Evolutionary conservation across 2,888 invertebrate species (phyloP).

Genomic region (Stenodera caucasica): DNA sequence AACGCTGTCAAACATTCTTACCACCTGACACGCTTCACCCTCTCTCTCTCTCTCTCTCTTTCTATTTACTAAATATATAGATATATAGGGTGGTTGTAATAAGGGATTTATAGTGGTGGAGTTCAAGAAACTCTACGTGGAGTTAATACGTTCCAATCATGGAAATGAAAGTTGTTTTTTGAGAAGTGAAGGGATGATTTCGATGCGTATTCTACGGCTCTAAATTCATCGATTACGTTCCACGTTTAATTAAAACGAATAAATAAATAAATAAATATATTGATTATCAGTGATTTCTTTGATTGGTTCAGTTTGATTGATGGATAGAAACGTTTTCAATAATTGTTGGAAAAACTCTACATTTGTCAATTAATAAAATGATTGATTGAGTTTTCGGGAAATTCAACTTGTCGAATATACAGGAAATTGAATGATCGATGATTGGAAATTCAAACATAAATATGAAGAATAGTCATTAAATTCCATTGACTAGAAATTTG

Average conservation of each 20-base stretch:
- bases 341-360: background rate
- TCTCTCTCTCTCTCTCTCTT: too few relatives aligned
- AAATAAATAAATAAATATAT: too few relatives aligned
- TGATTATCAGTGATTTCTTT: too few relatives aligned
- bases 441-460: background rate
- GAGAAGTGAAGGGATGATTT: too few relatives aligned
- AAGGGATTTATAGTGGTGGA: background rate
- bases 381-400: background rate
- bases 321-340: background rate
- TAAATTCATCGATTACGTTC: too few relatives aligned
- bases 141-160: background rate
- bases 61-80: too few relatives aligned
- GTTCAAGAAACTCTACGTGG: background rate
- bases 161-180: background rate
- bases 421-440: background rate
- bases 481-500: too few relatives aligned
- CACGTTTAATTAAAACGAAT: too few relatives aligned
- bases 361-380: background rate
- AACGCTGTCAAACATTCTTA: conserved; percentile 3
- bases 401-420: background rate
- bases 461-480: background rate
- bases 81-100: background rate
- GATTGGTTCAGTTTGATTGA: background rate
- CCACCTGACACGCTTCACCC: background rate
- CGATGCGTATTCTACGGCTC: too few relatives aligned